Percentiles rank a stretch among this genome's conserved stretches.
Evolutionary conservation across 2,888 invertebrate species (phyloP).

Genomic region (Lycaena phlaeas): DNA sequence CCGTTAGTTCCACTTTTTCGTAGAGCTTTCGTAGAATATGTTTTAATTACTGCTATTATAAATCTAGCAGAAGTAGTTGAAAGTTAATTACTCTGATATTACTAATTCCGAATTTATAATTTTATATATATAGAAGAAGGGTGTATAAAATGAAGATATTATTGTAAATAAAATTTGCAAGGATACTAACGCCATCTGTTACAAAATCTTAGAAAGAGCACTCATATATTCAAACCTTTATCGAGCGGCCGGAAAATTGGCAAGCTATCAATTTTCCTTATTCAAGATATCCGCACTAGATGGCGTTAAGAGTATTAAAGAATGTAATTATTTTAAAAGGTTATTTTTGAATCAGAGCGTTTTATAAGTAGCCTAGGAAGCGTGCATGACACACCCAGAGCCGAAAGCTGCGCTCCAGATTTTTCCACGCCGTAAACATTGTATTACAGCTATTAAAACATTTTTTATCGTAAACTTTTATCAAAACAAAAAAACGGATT

Average conservation of each 20-base stretch:
- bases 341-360: slow-evolving; percentile 62
- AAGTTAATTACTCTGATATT: too few species aligned
- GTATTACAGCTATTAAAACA: slow-evolving; percentile 6
- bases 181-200: slow-evolving; percentile 29
- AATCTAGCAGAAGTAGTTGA: too few species aligned
- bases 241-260: slow-evolving; percentile 26
- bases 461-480: background rate
- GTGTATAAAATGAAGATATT: too few species aligned
- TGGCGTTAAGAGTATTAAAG: slow-evolving; percentile 32
- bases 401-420: slow-evolving; percentile 34
- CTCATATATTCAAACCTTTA: slow-evolving; percentile 22
- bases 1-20: too few species aligned
- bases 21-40: too few species aligned
- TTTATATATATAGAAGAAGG: too few species aligned
- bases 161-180: too few species aligned
- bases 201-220: slow-evolving; percentile 14
- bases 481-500: background rate
- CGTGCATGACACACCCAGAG: slow-evolving; percentile 37
- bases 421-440: slow-evolving; percentile 25
- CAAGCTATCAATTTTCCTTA: slow-evolving; percentile 33
- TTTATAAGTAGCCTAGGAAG: slow-evolving; percentile 66
- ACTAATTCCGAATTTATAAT: too few species aligned
- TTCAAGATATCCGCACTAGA: slow-evolving; percentile 31
- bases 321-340: slow-evolving; percentile 18
- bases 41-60: too few species aligned